These are phyloP conservation scores for Drosophila ficusphila DNA, from an alignment of 1,140 invertebrate species.

Conservation along the genomic window DNA sequence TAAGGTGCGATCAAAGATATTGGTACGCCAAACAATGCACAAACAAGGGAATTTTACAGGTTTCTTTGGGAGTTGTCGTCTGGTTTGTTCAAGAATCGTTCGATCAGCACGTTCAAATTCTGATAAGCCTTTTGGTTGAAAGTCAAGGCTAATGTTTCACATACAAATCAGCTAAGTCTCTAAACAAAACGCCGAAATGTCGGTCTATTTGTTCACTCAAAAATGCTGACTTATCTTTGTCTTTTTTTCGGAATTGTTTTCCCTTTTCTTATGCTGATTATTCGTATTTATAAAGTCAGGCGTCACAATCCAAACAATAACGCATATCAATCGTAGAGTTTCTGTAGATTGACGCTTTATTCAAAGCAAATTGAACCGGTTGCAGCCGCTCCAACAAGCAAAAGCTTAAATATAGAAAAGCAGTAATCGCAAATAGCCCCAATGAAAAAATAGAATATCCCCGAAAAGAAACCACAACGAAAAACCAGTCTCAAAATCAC, in stretches of 20 bases:
- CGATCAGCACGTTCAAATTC: constrained; percentile 21
- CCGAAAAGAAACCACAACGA: background rate
- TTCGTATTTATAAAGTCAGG: background rate
- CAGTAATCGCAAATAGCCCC: constrained; percentile 30
- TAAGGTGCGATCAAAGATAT: constrained; percentile 28
- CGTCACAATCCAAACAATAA: constrained; percentile 37
- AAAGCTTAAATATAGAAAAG: constrained; percentile 40
- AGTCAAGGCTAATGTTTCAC: constrained; percentile 26
- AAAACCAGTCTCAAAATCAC: constrained; percentile 30
- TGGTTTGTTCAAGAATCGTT: constrained; percentile 5
- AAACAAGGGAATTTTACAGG: constrained; percentile 3
- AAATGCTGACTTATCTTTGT: constrained; percentile 32
- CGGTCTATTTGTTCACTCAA: background rate
- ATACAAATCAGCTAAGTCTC: background rate
- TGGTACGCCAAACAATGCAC: constrained; percentile 16
- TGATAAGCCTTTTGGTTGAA: constrained; percentile 18
- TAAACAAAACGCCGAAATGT: background rate
- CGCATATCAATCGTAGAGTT: constrained; percentile 31
- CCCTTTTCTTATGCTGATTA: constrained; percentile 25
- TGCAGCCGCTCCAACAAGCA: constrained; percentile 7
- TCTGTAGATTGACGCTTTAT: constrained; percentile 17
- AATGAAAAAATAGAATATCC: constrained; percentile 20
- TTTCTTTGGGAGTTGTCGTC: constrained; percentile 1
- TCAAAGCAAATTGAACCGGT: constrained; percentile 38
- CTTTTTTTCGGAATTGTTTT: constrained; percentile 7